Base-by-base conservation (phyloP, 1,140 invertebrate genomes). In the Polypedilum vanderplanki region DNA sequence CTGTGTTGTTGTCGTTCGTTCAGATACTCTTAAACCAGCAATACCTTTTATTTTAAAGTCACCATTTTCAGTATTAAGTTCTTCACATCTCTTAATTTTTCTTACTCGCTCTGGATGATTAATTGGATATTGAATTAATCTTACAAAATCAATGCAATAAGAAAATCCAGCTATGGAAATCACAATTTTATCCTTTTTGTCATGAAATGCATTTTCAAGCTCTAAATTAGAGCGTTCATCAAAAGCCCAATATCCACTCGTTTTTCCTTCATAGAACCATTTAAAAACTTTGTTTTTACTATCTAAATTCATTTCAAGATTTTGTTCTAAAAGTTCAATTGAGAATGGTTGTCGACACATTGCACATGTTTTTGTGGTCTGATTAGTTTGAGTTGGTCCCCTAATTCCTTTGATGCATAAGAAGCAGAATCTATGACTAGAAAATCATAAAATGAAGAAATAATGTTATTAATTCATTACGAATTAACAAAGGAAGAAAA, bases 41-140 rank as follows among this genome's bases (percentile, higher is more conserved):
- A 57, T 57, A n/a, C 46, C 46, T 57, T 57, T 57, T n/a, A 57
- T 57, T 57, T 57, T 57, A 57, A 57, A 57, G 15, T 33, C 24
- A 33, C 24, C 5, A 33, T 57, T 57, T n/a, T 57, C 46, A 4
- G 12, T n/a, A 12, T 15, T 57, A 15, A 57, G 12, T 15, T 57
- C 46, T 4, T 57, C 46, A 15, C 46, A 57, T 15, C 46, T 57
- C n/a, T 57, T 57, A 1, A 57, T 57, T 57, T 57, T 57, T 15
- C 46, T 57, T 0, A 57, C 15, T 57, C 46, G 12, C 15, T 57
- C 46, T 57, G 46, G 46, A 57, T 57, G 46, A 57, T 57, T 57
- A 12, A 57, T 12, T 57, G 46, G 46, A 57, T 57, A 57, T 57
- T 57, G 46, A n/a, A 57, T 57, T n/a, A 15, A n/a, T 12, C 46